Percentiles rank a stretch among this genome's conserved stretches.
Conservation (phyloP, 2,113 vertebrate genomes). For the Eleginops maclovinus region DNA sequence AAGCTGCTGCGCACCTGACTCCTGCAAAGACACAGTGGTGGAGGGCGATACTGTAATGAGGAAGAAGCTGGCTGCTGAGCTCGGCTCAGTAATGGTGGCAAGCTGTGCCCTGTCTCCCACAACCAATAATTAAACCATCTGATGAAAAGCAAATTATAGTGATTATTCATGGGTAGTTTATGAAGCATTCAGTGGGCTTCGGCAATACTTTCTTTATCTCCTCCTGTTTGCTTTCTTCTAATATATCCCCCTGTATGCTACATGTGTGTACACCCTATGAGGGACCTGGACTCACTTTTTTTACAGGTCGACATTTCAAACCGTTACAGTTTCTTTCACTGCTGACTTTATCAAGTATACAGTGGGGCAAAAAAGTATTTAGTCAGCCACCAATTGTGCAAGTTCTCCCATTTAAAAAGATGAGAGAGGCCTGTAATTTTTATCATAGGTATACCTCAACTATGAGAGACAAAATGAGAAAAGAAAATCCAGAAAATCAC, state of each 20-base stretch:
- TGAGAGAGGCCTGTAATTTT: too few species aligned
- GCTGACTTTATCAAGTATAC: neutral
- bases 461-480: too few species aligned
- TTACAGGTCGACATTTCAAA: too few species aligned
- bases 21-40: conserved; percentile 24
- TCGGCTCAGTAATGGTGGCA: conserved; percentile 22
- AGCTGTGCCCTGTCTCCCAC: conserved; percentile 33
- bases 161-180: conserved; percentile 50
- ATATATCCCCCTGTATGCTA: neutral
- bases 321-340: neutral
- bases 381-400: too few species aligned
- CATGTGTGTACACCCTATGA: neutral
- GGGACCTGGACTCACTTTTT: neutral
- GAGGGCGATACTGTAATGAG: conserved; percentile 40
- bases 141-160: conserved; percentile 23
- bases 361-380: too few species aligned
- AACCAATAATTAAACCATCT: conserved; percentile 56
- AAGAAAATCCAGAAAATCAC: too few species aligned
- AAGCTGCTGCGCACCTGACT: conserved; percentile 28
- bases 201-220: conserved; percentile 21
- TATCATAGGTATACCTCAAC: too few species aligned
- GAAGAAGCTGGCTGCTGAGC: conserved; percentile 40
- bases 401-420: too few species aligned
- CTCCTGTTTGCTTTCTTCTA: conserved; percentile 2
- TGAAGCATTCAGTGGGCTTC: conserved; percentile 5